These are phyloP conservation scores for Valencia hispanica DNA, from an alignment of 2,797 vertebrate species.

Conservation along the genomic window DNA sequence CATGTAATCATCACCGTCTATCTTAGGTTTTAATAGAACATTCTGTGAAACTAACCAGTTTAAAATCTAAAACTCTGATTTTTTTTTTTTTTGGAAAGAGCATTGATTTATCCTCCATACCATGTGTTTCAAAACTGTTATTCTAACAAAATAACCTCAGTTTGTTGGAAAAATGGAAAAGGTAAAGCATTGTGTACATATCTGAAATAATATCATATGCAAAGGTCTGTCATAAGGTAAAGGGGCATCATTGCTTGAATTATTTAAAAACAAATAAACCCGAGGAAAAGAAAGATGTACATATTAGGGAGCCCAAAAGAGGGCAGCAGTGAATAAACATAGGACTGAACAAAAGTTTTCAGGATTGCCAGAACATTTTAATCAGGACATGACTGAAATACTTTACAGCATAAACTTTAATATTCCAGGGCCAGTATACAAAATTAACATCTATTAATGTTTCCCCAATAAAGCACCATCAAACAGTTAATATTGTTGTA, in stretches of 20 bases:
- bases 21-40: no score
- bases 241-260: neutral
- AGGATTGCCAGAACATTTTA: constrained; percentile 38
- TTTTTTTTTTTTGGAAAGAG: no score
- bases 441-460: neutral
- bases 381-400: constrained; percentile 21
- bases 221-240: neutral
- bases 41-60: neutral
- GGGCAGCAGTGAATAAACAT: neutral
- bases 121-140: no score
- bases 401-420: constrained; percentile 40
- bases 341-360: neutral
- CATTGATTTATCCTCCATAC: neutral
- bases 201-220: neutral
- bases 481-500: constrained; percentile 36
- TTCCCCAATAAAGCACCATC: constrained; percentile 49
- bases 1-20: neutral
- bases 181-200: neutral
- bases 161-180: no score
- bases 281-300: neutral
- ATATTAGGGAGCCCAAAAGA: neutral
- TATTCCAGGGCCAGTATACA: constrained; percentile 24
- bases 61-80: no score
- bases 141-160: no score
- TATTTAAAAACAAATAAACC: neutral